Evolutionary conservation across 35 echinoderm and acorn worm genomes (phyloP).

Genomic region (Acanthaster planci): DNA sequence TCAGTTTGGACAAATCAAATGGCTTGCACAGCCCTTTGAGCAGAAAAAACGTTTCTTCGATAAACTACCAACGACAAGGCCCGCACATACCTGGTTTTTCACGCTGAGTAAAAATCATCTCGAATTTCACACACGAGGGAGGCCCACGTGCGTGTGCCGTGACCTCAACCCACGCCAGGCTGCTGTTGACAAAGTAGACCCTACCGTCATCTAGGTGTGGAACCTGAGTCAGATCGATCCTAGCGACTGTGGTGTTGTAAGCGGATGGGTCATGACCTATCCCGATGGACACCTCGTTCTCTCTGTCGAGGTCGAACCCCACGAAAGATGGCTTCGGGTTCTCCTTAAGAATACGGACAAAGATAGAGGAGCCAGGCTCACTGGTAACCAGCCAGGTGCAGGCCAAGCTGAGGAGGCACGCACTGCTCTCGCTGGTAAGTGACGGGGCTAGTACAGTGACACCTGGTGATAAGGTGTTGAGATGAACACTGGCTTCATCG

Average conservation of each 20-base stretch:
- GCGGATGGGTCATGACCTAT: not conserved
- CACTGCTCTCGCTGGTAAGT: not conserved
- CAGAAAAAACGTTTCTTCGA: no score
- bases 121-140: not conserved
- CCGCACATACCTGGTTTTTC: constrained; percentile 2
- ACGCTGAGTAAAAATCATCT: not conserved
- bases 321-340: not conserved
- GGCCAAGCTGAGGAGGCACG: not conserved
- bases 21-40: no score
- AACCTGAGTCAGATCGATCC: not conserved
- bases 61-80: no score
- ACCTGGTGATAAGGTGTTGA: not conserved
- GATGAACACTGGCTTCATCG: not conserved
- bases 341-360: not conserved
- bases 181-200: constrained; percentile 4
- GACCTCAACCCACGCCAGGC: not conserved
- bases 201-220: not conserved
- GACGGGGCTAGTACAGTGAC: not conserved
- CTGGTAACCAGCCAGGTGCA: not conserved
- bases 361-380: not conserved
- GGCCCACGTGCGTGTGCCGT: not conserved
- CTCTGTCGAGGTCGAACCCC: no score
- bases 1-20: no score
- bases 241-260: not conserved
- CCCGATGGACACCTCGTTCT: not conserved